Percentiles rank a stretch among this genome's conserved stretches.
These are phyloP conservation scores for Hemicrepidius hirtus DNA, from an alignment of 2,888 invertebrate genomes.

Conservation along the genomic window DNA sequence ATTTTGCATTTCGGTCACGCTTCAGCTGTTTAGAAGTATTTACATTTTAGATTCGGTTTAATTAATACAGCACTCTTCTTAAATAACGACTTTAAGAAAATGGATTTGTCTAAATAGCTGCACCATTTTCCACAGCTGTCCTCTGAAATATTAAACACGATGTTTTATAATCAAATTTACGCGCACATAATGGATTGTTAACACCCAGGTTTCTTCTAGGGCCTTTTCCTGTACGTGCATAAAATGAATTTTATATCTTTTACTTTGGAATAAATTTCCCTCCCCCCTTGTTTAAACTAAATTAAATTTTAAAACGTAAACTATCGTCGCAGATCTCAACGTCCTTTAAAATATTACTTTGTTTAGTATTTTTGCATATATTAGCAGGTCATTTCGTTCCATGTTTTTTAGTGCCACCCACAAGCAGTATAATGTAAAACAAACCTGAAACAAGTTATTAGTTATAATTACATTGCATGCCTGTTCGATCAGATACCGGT, in stretches of 20 bases:
- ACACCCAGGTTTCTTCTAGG: conserved; percentile 33
- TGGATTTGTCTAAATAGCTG: conserved; percentile 57
- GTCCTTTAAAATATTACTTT: conserved; percentile 1
- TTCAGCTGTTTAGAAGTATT: conserved; percentile 64
- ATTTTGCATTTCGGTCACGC: conserved; percentile 66
- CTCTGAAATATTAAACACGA: conserved; percentile 59
- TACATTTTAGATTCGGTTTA: conserved; percentile 67
- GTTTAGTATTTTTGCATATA: conserved; percentile 28
- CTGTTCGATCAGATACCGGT: conserved; percentile 61
- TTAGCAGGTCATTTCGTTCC: conserved; percentile 40
- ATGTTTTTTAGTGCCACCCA: conserved; percentile 43
- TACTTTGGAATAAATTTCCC: conserved; percentile 19
- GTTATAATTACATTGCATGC: conserved; percentile 71
- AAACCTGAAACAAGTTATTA: conserved; percentile 69
- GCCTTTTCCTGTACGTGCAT: conserved; percentile 28
- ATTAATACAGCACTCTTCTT: conserved; percentile 63
- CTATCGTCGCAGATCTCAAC: conserved; percentile 25
- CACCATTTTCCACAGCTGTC: conserved; percentile 61
- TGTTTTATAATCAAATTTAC: conserved; percentile 55
- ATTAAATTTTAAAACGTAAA: conserved; percentile 7
- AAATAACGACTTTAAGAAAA: conserved; percentile 60
- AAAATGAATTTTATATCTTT: conserved; percentile 34
- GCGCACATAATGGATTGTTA: conserved; percentile 43
- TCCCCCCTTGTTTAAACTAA: conserved; percentile 23
- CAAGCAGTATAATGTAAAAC: conserved; percentile 52